phyloP scores from a whole-genome alignment of 2,797 vertebrate genomes.

The Simalia tracyae region DNA sequence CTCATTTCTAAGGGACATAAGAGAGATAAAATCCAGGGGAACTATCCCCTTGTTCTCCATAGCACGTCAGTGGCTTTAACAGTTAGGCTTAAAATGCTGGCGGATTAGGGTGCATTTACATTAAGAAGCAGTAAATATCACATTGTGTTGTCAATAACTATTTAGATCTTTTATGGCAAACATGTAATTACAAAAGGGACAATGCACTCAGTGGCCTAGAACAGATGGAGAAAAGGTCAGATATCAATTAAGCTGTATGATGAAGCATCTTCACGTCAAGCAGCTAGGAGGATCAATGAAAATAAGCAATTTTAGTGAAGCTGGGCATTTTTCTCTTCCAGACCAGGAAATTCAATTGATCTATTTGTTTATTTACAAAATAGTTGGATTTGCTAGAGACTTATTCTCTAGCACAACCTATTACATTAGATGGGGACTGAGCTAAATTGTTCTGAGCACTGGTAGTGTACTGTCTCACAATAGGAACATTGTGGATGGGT shows the following conservation, averaged over 20 bases:
- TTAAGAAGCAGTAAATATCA: slow-evolving; percentile 64
- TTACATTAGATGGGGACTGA: neutral
- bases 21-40: neutral
- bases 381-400: neutral
- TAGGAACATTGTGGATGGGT: neutral
- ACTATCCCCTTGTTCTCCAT: neutral
- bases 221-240: slow-evolving; percentile 65
- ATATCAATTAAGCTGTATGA: slow-evolving; percentile 57
- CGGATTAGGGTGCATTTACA: slow-evolving; percentile 52
- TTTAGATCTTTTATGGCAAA: slow-evolving; percentile 66
- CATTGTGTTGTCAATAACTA: slow-evolving; percentile 62
- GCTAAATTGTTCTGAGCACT: neutral
- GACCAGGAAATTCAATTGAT: neutral
- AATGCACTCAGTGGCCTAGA: slow-evolving; percentile 46
- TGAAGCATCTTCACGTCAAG: slow-evolving; percentile 55
- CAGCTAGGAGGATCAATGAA: slow-evolving; percentile 49
- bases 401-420: neutral
- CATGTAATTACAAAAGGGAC: slow-evolving; percentile 65
- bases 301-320: slow-evolving; percentile 45
- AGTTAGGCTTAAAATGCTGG: slow-evolving; percentile 48
- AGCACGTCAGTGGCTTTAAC: slow-evolving; percentile 42
- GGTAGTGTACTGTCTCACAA: too few species aligned
- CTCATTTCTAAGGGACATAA: neutral
- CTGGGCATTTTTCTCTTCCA: neutral
- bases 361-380: slow-evolving; percentile 12